Conservation (phyloP, 2,888 invertebrate species). For the Mellilla xanthometata region DNA sequence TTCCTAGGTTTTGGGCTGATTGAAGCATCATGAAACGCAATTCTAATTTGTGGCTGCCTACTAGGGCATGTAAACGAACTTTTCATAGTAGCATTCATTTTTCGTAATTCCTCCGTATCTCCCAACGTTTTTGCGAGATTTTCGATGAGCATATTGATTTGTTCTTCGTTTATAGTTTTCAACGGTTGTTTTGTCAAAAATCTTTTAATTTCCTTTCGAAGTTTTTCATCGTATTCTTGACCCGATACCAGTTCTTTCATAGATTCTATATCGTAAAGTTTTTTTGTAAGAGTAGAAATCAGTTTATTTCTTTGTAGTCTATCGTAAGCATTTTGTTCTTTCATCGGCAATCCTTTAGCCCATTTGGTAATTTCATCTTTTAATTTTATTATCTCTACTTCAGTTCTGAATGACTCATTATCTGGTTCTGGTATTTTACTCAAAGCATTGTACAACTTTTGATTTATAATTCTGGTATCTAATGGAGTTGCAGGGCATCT, state of each 20-base stretch:
- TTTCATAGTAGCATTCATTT: conserved; percentile 29
- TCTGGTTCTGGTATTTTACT: conserved; percentile 45
- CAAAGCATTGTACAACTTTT: conserved; percentile 46
- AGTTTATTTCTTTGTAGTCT: conserved; percentile 41
- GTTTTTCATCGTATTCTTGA: conserved; percentile 29
- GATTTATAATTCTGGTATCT: conserved; percentile 39
- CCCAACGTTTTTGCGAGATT: conserved; percentile 39
- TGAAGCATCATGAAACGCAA: conserved; percentile 31
- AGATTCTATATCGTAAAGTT: conserved; percentile 48
- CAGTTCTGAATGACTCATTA: conserved; percentile 43
- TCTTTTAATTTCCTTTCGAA: conserved; percentile 42
- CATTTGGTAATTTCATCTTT: conserved; percentile 50
- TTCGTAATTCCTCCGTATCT: conserved; percentile 37
- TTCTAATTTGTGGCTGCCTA: not conserved
- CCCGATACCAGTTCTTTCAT: conserved; percentile 32
- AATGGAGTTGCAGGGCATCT: conserved; percentile 40
- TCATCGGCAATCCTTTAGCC: conserved; percentile 44
- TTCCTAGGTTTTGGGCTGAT: conserved; percentile 35
- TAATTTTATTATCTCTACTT: conserved; percentile 47
- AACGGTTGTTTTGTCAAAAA: conserved; percentile 46
- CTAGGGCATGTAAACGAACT: not conserved
- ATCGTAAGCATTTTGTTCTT: conserved; percentile 32
- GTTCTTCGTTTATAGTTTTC: conserved; percentile 24
- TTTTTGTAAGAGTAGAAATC: conserved; percentile 43
- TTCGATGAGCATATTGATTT: conserved; percentile 27